Percentiles rank a stretch among this genome's conserved stretches.
Conservation (phyloP, 1,140 invertebrate species). For the Subanguina moxae region DNA sequence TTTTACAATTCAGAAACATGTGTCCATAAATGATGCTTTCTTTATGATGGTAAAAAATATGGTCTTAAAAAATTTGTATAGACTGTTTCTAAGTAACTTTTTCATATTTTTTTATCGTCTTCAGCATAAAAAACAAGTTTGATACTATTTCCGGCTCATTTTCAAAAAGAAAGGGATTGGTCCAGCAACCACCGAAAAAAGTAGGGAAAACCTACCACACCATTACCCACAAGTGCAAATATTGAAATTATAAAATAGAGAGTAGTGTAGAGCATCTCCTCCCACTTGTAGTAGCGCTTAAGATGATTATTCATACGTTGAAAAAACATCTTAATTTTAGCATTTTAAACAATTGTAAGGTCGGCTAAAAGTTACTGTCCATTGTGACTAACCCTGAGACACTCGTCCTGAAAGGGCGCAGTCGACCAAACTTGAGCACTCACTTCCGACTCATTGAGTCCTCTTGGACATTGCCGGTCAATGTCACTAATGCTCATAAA, state of each 20-base stretch:
- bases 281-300: conserved; percentile 47
- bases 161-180: too few relatives aligned
- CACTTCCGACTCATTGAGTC: background rate
- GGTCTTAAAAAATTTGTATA: too few relatives aligned
- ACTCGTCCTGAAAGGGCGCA: conserved; percentile 47
- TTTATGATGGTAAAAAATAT: too few relatives aligned
- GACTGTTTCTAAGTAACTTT: too few relatives aligned
- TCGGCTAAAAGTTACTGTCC: background rate
- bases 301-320: conserved; percentile 45
- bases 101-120: too few relatives aligned
- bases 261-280: conserved; percentile 52
- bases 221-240: conserved; percentile 55
- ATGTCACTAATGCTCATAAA: conserved; percentile 6
- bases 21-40: too few relatives aligned
- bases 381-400: conserved; percentile 34
- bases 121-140: too few relatives aligned
- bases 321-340: conserved; percentile 53
- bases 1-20: too few relatives aligned
- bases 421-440: conserved; percentile 24
- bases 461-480: conserved; percentile 9
- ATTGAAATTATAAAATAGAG: conserved; percentile 55
- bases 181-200: too few relatives aligned
- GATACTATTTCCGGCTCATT: too few relatives aligned
- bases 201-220: conserved; percentile 41
- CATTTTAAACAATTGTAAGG: too few relatives aligned